Percentiles rank a stretch among this genome's conserved stretches.
These are phyloP conservation scores for Pseudococcus viburni DNA, from an alignment of 2,888 invertebrate genomes.

Conservation along the genomic window DNA sequence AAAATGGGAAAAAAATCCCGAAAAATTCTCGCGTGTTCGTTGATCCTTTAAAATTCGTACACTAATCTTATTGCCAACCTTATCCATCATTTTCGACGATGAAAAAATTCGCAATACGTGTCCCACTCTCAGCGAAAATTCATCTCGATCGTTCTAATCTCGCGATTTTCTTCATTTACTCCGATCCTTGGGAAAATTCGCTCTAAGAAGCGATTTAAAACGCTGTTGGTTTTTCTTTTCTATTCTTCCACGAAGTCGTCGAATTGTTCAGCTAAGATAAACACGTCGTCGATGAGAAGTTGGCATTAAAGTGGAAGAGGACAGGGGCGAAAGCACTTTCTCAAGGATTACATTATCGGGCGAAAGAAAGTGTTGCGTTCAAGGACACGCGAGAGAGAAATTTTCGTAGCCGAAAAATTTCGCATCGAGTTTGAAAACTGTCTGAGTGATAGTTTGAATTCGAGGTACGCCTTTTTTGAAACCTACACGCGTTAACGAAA, in stretches of 20 bases:
- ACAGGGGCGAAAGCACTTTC: background rate
- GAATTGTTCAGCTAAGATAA: background rate
- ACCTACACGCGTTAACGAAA: background rate
- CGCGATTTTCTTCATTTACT: background rate
- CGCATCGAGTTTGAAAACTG: background rate
- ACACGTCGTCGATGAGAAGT: background rate
- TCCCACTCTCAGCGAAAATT: background rate
- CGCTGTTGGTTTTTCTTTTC: background rate
- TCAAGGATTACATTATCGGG: slow-evolving; percentile 12
- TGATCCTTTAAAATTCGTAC: too few species aligned
- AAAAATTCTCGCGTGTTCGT: too few species aligned
- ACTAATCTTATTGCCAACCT: background rate
- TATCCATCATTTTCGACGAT: background rate
- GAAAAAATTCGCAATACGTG: background rate
- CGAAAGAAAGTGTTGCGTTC: background rate
- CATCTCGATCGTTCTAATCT: background rate
- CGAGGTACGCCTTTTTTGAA: background rate
- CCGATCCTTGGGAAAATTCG: background rate
- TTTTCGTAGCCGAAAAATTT: background rate
- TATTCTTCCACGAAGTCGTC: background rate
- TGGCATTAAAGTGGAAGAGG: background rate
- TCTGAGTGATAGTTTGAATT: background rate
- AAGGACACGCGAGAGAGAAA: background rate
- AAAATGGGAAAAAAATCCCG: too few species aligned
- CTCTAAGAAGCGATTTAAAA: background rate